A percentile compares a stretch with the other conserved stretches of the same genome.
Evolutionary conservation across 2,113 vertebrate species (phyloP).

Genomic region (Azemiops feae): DNA sequence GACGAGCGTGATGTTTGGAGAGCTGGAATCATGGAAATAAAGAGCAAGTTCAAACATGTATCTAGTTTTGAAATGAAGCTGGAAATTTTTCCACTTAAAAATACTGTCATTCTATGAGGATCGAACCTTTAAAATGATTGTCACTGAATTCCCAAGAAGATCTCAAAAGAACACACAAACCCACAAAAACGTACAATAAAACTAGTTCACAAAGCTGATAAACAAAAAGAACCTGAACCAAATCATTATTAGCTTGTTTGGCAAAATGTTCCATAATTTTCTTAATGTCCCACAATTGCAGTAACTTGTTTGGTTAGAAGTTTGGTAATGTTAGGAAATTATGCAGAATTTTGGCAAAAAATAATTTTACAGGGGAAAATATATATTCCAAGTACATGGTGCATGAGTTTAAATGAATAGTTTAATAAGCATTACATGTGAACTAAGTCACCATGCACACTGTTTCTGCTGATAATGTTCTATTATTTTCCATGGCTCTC

Average conservation of each 20-base stretch:
- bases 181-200: background rate
- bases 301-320: background rate
- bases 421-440: background rate
- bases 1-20: background rate
- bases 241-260: background rate
- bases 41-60: accelerated
- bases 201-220: background rate
- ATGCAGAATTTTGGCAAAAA: background rate
- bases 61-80: background rate
- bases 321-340: background rate
- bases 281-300: background rate
- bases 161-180: constrained; percentile 7
- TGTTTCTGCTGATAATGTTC: background rate
- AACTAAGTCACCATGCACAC: background rate
- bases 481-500: background rate
- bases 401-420: background rate
- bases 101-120: background rate
- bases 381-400: background rate
- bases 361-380: background rate
- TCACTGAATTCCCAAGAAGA: background rate
- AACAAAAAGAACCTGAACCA: background rate
- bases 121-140: background rate
- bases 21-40: background rate
- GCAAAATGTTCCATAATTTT: background rate
- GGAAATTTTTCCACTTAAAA: background rate